These are phyloP conservation scores for Lepilemur septentrionalis DNA, from an alignment of 2,797 vertebrate species.

Conservation along the genomic window DNA sequence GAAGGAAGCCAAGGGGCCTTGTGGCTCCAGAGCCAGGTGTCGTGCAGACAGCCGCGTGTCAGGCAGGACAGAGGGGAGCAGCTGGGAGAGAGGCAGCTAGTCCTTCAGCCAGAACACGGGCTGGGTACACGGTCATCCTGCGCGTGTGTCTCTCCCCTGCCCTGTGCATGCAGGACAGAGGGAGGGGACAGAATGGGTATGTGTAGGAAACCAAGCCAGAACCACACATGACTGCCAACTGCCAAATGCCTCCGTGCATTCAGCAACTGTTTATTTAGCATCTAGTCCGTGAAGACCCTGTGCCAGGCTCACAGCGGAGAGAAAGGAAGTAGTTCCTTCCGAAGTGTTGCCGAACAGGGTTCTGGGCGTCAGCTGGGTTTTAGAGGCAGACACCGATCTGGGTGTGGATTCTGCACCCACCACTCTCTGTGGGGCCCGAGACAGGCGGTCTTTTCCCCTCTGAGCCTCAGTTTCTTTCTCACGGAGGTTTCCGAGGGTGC, in stretches of 20 bases:
- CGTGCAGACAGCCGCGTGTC: accelerated
- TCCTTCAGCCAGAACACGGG: neutral
- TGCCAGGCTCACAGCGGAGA: neutral
- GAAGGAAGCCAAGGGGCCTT: neutral
- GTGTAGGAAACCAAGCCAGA: neutral
- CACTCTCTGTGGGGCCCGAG: neutral
- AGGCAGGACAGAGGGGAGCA: neutral
- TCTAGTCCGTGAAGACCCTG: neutral
- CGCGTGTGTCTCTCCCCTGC: neutral
- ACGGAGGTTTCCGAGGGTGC: neutral
- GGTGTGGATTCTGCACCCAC: neutral
- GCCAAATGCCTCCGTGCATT: neutral
- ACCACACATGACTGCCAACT: accelerated
- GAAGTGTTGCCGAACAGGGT: accelerated
- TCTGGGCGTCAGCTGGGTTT: accelerated
- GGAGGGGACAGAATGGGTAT: accelerated
- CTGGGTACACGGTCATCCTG: accelerated
- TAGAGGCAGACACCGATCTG: too few species aligned
- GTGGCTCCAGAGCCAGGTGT: neutral
- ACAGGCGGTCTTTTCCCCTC: neutral
- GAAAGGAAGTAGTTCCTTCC: too few species aligned
- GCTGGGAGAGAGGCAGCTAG: neutral
- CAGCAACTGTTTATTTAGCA: neutral
- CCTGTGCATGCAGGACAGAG: accelerated
- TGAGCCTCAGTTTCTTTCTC: neutral